Percentiles rank a stretch among this genome's conserved stretches.
Conservation (phyloP, 1,140 invertebrate species). For the Wiebesia pumilae region DNA sequence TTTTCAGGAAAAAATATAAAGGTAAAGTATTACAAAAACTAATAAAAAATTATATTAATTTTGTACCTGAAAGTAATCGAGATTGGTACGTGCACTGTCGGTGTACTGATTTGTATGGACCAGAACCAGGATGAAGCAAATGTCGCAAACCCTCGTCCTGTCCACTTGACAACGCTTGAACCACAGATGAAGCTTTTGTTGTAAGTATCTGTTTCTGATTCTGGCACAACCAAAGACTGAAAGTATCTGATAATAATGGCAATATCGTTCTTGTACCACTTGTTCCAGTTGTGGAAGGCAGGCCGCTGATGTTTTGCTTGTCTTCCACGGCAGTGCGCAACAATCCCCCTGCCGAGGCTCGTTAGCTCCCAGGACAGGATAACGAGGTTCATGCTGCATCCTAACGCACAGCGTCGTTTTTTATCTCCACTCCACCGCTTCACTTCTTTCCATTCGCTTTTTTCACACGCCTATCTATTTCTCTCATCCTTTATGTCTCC, state of each 20-base stretch:
- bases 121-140: not conserved
- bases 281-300: conserved; percentile 55
- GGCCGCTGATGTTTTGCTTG: conserved; percentile 52
- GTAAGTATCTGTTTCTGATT: not conserved
- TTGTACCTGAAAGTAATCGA: conserved; percentile 32
- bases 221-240: not conserved
- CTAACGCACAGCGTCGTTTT: conserved; percentile 64
- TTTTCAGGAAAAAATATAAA: too few relatives aligned
- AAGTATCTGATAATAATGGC: not conserved
- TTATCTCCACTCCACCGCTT: conserved; percentile 29
- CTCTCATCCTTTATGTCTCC: not conserved
- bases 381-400: conserved; percentile 74
- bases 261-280: not conserved
- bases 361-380: conserved; percentile 68
- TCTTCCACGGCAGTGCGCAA: conserved; percentile 54
- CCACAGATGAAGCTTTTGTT: conserved; percentile 25
- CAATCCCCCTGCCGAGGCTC: conserved; percentile 69
- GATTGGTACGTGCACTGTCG: conserved; percentile 4
- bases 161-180: not conserved
- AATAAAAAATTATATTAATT: too few relatives aligned
- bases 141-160: not conserved
- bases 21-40: too few relatives aligned
- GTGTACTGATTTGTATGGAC: not conserved
- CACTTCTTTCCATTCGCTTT: not conserved
- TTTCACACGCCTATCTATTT: not conserved